Evolutionary conservation across 2,797 vertebrate species (phyloP).

Genomic region (Pelobates cultripes): DNA sequence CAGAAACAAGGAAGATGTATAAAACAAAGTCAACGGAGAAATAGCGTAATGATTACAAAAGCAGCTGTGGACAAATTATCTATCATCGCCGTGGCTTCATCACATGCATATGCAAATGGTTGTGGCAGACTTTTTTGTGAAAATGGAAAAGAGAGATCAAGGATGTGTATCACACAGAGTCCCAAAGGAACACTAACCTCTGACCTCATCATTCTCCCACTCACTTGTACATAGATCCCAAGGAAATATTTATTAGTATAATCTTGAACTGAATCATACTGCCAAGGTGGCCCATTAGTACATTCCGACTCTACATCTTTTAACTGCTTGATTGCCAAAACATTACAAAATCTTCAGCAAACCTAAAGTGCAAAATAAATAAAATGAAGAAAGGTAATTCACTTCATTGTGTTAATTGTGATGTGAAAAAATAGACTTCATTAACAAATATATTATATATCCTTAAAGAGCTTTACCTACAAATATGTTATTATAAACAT

Average conservation of each 20-base stretch:
- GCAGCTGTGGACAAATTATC: slow-evolving; percentile 10
- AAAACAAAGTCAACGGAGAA: slow-evolving; percentile 4
- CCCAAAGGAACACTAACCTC: slow-evolving; percentile 43
- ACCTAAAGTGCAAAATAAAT: no score
- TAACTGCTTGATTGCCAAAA: slow-evolving; percentile 10
- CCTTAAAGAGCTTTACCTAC: no score
- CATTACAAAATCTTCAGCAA: neutral
- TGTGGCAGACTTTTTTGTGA: neutral
- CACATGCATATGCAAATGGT: rapidly evolving
- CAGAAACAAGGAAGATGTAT: neutral
- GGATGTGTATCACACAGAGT: slow-evolving; percentile 11
- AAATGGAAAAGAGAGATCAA: slow-evolving; percentile 29
- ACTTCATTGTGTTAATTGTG: no score
- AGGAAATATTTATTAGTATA: slow-evolving; percentile 54
- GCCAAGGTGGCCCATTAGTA: slow-evolving; percentile 20
- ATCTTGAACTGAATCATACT: slow-evolving; percentile 36
- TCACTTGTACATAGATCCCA: neutral
- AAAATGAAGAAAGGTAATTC: no score
- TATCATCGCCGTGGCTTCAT: rapidly evolving
- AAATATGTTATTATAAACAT: no score
- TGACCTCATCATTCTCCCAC: neutral
- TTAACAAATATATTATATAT: no score
- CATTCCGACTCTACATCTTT: neutral
- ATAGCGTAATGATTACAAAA: slow-evolving; percentile 6
- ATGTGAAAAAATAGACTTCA: no score